phyloP scores from a whole-genome alignment of 1,140 invertebrate species.

The Lepidotrigona ventralis region DNA sequence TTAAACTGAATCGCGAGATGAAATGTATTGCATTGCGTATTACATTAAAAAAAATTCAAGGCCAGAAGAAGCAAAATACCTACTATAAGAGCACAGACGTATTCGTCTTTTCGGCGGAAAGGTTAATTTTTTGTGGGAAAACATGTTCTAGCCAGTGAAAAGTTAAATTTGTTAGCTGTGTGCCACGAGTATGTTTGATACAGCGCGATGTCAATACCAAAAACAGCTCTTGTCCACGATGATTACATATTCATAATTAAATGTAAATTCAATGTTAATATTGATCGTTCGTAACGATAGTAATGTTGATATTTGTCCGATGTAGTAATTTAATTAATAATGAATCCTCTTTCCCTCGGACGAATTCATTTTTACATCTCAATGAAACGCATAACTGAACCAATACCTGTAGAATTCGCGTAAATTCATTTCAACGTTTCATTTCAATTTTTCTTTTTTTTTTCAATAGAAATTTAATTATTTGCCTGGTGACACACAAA shows the following conservation, averaged over 20 bases:
- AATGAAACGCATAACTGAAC: too few species aligned
- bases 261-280: constrained; percentile 1
- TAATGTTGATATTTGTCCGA: neutral
- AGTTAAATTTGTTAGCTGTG: neutral
- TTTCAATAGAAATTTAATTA: neutral
- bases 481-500: neutral
- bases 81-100: neutral
- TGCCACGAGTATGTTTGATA: neutral
- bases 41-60: too few species aligned
- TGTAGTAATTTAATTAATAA: neutral
- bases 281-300: neutral
- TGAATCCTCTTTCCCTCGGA: neutral
- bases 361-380: neutral
- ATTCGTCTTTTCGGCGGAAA: neutral
- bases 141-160: neutral
- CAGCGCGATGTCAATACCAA: neutral
- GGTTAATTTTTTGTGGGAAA: neutral
- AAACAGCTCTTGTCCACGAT: neutral
- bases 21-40: too few species aligned
- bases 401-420: too few species aligned
- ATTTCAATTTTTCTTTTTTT: neutral
- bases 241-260: neutral
- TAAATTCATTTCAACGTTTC: neutral
- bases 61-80: too few species aligned
- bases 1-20: too few species aligned